Evolutionary conservation across 92 coral and sea anemone species (phyloP), one percentile per base, ranked within the genome.

Genomic region (Bergia puertoricense): DNA sequence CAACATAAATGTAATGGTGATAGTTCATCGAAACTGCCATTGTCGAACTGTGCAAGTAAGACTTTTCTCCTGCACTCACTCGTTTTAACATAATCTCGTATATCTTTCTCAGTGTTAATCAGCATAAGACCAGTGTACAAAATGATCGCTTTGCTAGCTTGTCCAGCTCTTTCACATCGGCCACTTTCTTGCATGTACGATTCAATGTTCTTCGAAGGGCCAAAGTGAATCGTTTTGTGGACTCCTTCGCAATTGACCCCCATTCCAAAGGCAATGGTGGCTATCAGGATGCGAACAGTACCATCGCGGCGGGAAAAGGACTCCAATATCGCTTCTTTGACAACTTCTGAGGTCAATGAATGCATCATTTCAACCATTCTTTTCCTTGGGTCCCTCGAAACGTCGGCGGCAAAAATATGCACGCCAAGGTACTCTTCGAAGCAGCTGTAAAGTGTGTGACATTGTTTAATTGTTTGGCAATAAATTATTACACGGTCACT

Each of bases 251-350:
- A 91, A 81, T 92, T 89, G 0, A 91, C 85, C 0, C 94, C 95
- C 97, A 94, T 94, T 1, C 94, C 93, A 81, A 91, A 94, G 15
- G 93, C 95, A 77, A 92, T 89, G 6, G 97, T 94, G 23, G 95
- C 93, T 36, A 92, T 75, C 2, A 94, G 73, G 0, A 90, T 74
- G 43, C 91, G 56, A 39, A 94, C n/a, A 9, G 14, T 5, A 23
- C 85, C 77, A 39, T 88, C 88, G 4, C 51, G 84, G 2, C 42
- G 44, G 46, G 82, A 90, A 67, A 94, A 91, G 2, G 91, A 85
- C 4, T 89, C 59, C 40, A 91, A 78, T 3, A 94, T 82, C 39
- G 54, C 44, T 59, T 88, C 84, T 72, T 94, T 92, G 68, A 90
- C 88, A 0, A 39, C 69, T 1, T 46, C 56, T 6, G 89, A 86